phyloP scores from a whole-genome alignment of 2,797 vertebrate genomes.

The Lindbergichthys nudifrons region DNA sequence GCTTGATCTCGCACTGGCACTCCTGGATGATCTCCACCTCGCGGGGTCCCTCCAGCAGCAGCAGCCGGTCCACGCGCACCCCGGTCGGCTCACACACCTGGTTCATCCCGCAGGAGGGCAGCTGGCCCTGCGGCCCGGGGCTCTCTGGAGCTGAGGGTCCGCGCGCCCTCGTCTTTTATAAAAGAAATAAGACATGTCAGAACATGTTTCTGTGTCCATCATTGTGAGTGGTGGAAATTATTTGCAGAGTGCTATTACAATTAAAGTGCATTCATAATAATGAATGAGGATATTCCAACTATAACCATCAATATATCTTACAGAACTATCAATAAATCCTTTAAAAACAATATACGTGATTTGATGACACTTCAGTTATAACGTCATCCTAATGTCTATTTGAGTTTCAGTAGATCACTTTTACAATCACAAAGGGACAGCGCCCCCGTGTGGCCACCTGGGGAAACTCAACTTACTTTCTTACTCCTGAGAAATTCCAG shows the following conservation, averaged over 20 bases:
- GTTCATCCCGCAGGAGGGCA: conserved; percentile 77
- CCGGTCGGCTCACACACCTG: conserved; percentile 78
- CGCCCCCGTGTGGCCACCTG: conserved; percentile 47
- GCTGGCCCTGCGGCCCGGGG: conserved; percentile 18
- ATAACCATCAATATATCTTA: neutral
- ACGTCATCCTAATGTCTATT: no score
- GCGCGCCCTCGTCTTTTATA: conserved; percentile 46
- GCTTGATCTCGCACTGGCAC: conserved; percentile 82
- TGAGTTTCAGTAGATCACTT: neutral
- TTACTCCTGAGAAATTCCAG: conserved; percentile 85
- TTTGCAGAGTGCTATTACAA: neutral
- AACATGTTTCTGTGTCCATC: neutral
- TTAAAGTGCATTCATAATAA: neutral
- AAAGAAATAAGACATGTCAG: conserved; percentile 2
- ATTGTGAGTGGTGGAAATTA: neutral
- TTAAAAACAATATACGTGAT: no score
- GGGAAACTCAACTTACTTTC: conserved; percentile 75
- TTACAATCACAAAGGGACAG: conserved; percentile 8
- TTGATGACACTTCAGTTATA: no score
- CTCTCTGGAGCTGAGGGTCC: conserved; percentile 14
- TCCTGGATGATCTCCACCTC: conserved; percentile 84
- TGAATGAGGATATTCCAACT: neutral
- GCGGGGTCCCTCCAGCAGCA: conserved; percentile 78
- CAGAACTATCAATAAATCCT: neutral
- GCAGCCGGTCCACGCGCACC: conserved; percentile 76